Evolutionary conservation across 2,113 vertebrate genomes (phyloP).

Genomic region (Pseudopipra pipra): DNA sequence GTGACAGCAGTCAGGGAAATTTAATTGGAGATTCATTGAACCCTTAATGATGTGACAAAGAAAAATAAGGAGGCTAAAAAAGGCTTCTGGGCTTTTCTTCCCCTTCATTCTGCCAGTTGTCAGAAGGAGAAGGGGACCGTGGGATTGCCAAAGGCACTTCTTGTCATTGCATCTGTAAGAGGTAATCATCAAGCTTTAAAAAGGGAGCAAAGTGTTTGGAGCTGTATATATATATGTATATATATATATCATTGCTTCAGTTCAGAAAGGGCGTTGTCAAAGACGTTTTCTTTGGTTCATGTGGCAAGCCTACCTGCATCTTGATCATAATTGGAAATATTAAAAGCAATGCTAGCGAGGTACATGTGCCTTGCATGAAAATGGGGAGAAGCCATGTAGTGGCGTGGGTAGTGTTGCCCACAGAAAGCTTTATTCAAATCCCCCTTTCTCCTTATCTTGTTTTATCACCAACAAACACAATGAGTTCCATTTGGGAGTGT

Average conservation of each 20-base stretch:
- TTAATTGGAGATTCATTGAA: conserved; percentile 84
- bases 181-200: conserved; percentile 49
- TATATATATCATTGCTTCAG: neutral
- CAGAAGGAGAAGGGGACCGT: conserved; percentile 42
- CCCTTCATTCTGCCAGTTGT: conserved; percentile 45
- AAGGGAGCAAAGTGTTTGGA: conserved; percentile 13
- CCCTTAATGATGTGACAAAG: conserved; percentile 82
- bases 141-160: conserved; percentile 47
- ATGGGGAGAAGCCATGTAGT: neutral
- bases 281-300: neutral
- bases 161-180: conserved; percentile 46
- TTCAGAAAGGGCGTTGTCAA: neutral
- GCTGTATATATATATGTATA: neutral
- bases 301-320: neutral
- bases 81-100: conserved; percentile 68
- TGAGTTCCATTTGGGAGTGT: fast-evolving
- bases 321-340: neutral
- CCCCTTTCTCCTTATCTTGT: neutral
- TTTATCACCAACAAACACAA: neutral
- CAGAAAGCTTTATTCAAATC: neutral
- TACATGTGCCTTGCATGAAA: neutral
- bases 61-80: conserved; percentile 76
- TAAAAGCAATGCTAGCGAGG: neutral
- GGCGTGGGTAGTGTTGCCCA: neutral
- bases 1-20: conserved; percentile 75